Evolutionary conservation across 2,113 vertebrate species (phyloP).

Genomic region (Lasiurus borealis): DNA sequence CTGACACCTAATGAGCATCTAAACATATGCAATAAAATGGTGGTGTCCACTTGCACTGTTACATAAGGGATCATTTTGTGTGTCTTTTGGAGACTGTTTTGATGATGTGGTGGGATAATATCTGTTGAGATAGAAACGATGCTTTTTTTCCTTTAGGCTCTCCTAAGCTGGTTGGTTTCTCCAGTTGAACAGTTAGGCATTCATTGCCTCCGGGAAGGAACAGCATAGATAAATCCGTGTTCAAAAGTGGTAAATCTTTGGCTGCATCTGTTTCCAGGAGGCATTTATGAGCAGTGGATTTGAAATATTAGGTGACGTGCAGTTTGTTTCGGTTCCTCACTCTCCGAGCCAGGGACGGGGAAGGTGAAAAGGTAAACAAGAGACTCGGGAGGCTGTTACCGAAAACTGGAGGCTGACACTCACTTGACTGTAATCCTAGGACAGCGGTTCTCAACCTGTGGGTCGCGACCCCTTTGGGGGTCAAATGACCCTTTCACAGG

Average conservation of each 20-base stretch:
- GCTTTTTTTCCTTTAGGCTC: neutral
- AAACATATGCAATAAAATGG: neutral
- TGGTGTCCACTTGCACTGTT: neutral
- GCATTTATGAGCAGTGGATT: neutral
- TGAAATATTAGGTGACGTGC: neutral
- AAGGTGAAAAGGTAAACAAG: no score
- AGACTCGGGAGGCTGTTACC: no score
- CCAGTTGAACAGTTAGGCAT: neutral
- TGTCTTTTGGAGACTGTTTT: neutral
- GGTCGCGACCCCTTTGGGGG: no score
- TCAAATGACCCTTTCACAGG: no score
- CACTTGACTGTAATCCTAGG: neutral
- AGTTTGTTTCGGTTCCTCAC: neutral
- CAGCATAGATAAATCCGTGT: neutral
- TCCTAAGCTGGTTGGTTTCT: neutral
- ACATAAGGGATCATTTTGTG: neutral
- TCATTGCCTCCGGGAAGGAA: neutral
- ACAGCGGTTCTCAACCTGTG: no score
- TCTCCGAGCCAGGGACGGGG: neutral
- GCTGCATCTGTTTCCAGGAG: neutral
- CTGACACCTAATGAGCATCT: neutral
- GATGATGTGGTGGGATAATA: neutral
- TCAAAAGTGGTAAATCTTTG: neutral
- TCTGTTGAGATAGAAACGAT: neutral
- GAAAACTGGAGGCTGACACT: neutral